These are phyloP conservation scores for Otis tarda DNA, from an alignment of 2,113 vertebrate species.

Conservation along the genomic window DNA sequence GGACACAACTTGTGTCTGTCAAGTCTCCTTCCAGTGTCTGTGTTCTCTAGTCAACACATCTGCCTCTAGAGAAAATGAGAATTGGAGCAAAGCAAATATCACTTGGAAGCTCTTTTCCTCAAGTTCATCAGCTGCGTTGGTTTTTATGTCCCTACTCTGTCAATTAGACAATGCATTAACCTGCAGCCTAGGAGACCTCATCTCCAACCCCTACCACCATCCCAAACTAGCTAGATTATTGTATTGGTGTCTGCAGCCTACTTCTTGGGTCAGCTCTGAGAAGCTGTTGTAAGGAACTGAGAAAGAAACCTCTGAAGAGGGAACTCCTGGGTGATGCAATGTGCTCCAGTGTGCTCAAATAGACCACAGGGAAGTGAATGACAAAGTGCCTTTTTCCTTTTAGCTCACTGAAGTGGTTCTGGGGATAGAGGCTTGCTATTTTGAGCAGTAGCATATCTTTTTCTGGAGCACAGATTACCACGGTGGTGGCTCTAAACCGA, in stretches of 20 bases:
- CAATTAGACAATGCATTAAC: neutral
- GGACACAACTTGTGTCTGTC: constrained; percentile 7
- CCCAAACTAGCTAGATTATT: neutral
- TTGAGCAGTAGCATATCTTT: neutral
- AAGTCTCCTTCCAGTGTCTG: neutral
- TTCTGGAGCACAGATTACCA: neutral
- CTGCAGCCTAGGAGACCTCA: neutral
- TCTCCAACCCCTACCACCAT: neutral
- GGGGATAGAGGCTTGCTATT: neutral
- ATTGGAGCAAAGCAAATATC: neutral
- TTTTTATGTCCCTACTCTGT: neutral
- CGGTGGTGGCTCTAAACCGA: neutral
- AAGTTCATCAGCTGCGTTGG: neutral
- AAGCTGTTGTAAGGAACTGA: neutral
- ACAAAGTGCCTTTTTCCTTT: neutral
- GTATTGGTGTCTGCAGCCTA: neutral
- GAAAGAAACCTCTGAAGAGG: neutral
- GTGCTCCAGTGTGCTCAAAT: neutral
- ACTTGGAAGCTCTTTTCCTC: neutral
- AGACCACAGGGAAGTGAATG: neutral
- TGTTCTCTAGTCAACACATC: neutral
- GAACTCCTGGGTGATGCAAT: neutral
- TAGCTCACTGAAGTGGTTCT: neutral
- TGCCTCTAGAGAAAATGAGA: neutral
- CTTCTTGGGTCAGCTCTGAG: neutral